These are phyloP conservation scores for Hippocampus abdominalis DNA, from an alignment of 2,113 vertebrate species.

Conservation along the genomic window DNA sequence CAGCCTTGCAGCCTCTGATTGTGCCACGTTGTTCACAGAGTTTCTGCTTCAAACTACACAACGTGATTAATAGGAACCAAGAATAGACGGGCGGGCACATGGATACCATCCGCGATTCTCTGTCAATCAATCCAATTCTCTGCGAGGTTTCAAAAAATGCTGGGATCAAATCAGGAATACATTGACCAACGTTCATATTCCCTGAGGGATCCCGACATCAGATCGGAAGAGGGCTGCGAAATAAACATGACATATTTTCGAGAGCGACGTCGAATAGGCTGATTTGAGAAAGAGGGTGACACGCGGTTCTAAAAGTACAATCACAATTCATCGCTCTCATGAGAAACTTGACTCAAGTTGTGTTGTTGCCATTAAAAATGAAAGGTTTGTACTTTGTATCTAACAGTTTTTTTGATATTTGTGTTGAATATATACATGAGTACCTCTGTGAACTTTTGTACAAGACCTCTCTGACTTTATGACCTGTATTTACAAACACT, in stretches of 20 bases:
- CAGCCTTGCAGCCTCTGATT: background rate
- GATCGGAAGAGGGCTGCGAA: background rate
- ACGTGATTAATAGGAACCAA: background rate
- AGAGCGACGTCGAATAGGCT: background rate
- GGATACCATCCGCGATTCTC: background rate
- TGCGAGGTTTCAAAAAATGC: background rate
- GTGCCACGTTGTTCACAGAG: background rate
- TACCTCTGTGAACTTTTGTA: constrained; percentile 82
- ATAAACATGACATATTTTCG: background rate
- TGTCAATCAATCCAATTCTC: background rate
- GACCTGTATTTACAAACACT: constrained; percentile 52
- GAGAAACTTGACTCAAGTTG: constrained; percentile 63
- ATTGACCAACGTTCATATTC: background rate
- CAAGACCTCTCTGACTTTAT: constrained; percentile 72
- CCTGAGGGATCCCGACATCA: background rate
- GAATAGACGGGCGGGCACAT: background rate
- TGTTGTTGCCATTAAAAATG: constrained; percentile 73
- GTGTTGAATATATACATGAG: constrained; percentile 81
- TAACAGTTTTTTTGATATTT: constrained; percentile 77
- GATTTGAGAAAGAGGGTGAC: background rate
- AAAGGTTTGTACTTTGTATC: constrained; percentile 79
- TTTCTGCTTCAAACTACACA: background rate
- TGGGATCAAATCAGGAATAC: background rate
- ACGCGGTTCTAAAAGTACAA: constrained; percentile 34
- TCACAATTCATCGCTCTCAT: constrained; percentile 53